Percentiles rank a stretch among this genome's conserved stretches.
These are phyloP conservation scores for Cyrtorhinus lividipennis DNA, from an alignment of 1,140 invertebrate genomes.

Conservation along the genomic window DNA sequence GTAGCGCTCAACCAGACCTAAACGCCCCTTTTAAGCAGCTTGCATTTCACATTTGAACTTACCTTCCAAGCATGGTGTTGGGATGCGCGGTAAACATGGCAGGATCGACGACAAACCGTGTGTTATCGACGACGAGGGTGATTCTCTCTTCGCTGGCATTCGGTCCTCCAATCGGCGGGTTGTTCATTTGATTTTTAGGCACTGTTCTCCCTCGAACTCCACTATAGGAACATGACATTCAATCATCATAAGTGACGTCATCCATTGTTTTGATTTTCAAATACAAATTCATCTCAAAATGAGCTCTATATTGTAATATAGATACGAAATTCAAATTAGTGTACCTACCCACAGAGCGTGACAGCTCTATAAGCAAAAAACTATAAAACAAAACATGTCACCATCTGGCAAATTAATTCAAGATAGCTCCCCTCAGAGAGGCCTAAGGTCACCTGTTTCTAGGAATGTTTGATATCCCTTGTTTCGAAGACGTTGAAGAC, in stretches of 20 bases:
- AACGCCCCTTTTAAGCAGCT: too few species aligned
- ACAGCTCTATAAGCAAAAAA: too few species aligned
- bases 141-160: constrained; percentile 53
- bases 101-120: constrained; percentile 72
- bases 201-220: neutral
- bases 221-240: too few species aligned
- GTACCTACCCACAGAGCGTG: too few species aligned
- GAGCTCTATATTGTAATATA: too few species aligned
- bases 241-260: too few species aligned
- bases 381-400: too few species aligned
- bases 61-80: constrained; percentile 80
- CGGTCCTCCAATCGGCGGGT: neutral
- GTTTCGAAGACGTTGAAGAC: constrained; percentile 36
- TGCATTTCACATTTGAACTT: too few species aligned
- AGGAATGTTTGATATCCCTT: constrained; percentile 33
- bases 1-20: too few species aligned
- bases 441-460: constrained; percentile 44
- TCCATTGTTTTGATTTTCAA: constrained; percentile 12
- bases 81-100: constrained; percentile 79
- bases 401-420: too few species aligned
- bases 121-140: constrained; percentile 86
- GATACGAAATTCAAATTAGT: too few species aligned
- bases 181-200: constrained; percentile 26
- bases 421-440: too few species aligned
- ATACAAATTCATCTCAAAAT: neutral